Percentiles rank a stretch among this genome's conserved stretches.
These are phyloP conservation scores for Tenthredo livida DNA, from an alignment of 2,888 invertebrate species.

Conservation along the genomic window DNA sequence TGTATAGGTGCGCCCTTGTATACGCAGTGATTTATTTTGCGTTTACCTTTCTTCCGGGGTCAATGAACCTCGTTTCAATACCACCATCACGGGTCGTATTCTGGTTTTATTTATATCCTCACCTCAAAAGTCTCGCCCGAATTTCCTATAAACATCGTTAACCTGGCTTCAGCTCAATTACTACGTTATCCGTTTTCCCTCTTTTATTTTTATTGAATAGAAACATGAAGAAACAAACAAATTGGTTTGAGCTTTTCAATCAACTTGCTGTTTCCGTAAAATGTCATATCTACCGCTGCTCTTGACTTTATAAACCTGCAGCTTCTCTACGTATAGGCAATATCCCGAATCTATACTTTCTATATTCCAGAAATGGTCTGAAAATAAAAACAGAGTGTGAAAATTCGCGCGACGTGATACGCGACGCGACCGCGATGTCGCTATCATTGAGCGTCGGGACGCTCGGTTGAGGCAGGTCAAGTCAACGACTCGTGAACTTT, in stretches of 20 bases:
- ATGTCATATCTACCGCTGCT: background rate
- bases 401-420: background rate
- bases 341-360: background rate
- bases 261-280: background rate
- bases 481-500: background rate
- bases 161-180: background rate
- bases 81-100: background rate
- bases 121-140: background rate
- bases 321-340: background rate
- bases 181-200: background rate
- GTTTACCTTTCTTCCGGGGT: background rate
- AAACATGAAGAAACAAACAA: background rate
- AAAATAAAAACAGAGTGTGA: background rate
- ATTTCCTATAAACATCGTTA: background rate
- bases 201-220: background rate
- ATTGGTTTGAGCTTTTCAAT: background rate
- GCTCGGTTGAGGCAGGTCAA: constrained; percentile 18
- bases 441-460: background rate
- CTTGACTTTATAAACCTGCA: background rate
- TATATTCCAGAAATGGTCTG: background rate
- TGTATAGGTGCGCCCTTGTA: background rate
- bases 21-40: background rate
- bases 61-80: constrained; percentile 16
- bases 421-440: background rate
- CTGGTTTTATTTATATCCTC: background rate